Evolutionary conservation across 1,140 invertebrate genomes (phyloP).

Genomic region (Macrotrachela quadricornifera): DNA sequence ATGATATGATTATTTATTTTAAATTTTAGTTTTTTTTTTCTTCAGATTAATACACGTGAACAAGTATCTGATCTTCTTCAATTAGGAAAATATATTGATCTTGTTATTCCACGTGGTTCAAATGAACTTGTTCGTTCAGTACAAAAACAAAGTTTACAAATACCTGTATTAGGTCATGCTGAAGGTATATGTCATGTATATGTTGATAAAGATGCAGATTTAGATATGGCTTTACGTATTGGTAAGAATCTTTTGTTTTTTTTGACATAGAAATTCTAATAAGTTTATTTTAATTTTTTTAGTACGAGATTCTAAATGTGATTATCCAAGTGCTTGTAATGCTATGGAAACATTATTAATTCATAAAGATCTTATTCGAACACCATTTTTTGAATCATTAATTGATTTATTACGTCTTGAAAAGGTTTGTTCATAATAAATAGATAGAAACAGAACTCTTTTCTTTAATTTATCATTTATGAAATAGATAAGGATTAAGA

Average conservation of each 20-base stretch:
- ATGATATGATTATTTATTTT: too few relatives aligned
- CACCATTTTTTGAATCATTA: conserved; percentile 58
- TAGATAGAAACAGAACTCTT: too few relatives aligned
- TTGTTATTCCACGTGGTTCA: conserved; percentile 88
- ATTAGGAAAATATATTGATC: conserved; percentile 78
- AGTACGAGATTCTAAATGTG: conserved; percentile 84
- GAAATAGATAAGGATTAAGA: too few relatives aligned
- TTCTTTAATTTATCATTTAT: too few relatives aligned
- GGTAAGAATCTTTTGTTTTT: conserved; percentile 27
- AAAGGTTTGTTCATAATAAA: conserved; percentile 37
- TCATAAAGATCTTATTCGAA: conserved; percentile 55
- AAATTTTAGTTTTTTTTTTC: too few relatives aligned
- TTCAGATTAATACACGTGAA: conserved; percentile 57
- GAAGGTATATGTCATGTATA: conserved; percentile 94
- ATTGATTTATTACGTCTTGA: conserved; percentile 75
- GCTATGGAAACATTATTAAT: conserved; percentile 90
- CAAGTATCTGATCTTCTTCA: conserved; percentile 75
- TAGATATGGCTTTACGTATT: conserved; percentile 61
- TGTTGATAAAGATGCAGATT: conserved; percentile 68
- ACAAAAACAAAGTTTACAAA: conserved; percentile 61
- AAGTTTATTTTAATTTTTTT: conserved; percentile 5
- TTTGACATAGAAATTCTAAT: not conserved
- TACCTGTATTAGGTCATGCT: conserved; percentile 88
- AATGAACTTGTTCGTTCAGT: conserved; percentile 69
- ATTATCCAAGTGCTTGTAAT: conserved; percentile 96